Percentiles rank a stretch among this genome's conserved stretches.
Conservation (phyloP, 2,113 vertebrate genomes). For the Notothenia rossii region DNA sequence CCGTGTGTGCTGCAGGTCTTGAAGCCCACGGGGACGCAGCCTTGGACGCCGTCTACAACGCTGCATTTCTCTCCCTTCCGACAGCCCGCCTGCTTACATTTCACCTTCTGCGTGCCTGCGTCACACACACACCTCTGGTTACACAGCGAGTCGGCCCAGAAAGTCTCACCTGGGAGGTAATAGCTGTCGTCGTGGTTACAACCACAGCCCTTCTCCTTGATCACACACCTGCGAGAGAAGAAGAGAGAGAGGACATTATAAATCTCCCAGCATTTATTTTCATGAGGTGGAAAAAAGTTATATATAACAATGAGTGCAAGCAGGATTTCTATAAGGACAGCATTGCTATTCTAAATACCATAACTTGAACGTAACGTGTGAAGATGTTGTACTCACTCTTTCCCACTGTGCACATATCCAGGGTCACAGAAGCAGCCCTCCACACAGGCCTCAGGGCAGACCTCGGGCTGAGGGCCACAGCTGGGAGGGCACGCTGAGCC, state of each 20-base stretch:
- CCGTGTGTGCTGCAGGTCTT: slow-evolving; percentile 5
- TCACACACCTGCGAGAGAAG: slow-evolving; percentile 27
- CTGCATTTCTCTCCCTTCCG: neutral
- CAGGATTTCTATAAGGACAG: too few species aligned
- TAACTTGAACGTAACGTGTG: neutral
- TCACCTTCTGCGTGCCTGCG: slow-evolving; percentile 3
- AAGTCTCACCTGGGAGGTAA: neutral
- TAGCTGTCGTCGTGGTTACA: slow-evolving; percentile 12
- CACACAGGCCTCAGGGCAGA: slow-evolving; percentile 5
- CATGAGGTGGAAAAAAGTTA: too few species aligned
- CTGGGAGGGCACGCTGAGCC: slow-evolving; percentile 29
- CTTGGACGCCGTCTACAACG: slow-evolving; percentile 18
- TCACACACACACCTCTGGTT: slow-evolving; percentile 19
- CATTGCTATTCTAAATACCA: neutral
- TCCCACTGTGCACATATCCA: slow-evolving; percentile 37
- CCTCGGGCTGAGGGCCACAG: slow-evolving; percentile 16
- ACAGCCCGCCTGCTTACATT: neutral
- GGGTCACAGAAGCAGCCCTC: slow-evolving; percentile 48
- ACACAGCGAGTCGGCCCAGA: slow-evolving; percentile 34
- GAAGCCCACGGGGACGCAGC: slow-evolving; percentile 24
- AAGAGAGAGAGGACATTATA: neutral
- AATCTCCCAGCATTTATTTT: neutral
- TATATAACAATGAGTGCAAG: neutral
- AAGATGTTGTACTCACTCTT: slow-evolving; percentile 8
- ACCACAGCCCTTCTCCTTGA: slow-evolving; percentile 28